A percentile compares a stretch with the other conserved stretches of the same genome.
These are phyloP conservation scores for Hesperia comma DNA, from an alignment of 2,888 invertebrate genomes.

Conservation along the genomic window DNA sequence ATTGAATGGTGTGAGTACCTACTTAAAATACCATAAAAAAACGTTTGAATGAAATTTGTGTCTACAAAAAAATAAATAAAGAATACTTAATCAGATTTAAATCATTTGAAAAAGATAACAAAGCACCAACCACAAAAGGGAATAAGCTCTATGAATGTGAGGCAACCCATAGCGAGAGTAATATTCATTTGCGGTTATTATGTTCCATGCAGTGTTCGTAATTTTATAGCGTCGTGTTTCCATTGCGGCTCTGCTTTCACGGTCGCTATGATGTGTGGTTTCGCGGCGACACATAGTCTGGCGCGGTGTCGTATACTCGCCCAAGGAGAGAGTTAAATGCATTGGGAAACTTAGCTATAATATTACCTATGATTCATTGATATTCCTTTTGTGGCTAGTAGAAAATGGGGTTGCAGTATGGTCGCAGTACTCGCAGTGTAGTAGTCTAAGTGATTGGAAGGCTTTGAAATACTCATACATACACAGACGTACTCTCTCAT, in stretches of 20 bases:
- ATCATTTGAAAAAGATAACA: no score
- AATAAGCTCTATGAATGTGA: no score
- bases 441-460: no score
- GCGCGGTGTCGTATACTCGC: not conserved
- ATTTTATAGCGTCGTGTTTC: slow-evolving; percentile 34
- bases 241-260: slow-evolving; percentile 4
- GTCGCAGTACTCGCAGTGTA: no score
- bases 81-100: no score
- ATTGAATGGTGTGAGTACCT: no score
- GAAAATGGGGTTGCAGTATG: not conserved
- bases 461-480: no score
- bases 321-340: not conserved
- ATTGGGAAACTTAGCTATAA: not conserved
- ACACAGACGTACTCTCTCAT: no score
- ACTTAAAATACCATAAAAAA: no score
- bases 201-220: slow-evolving; percentile 1
- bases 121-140: no score
- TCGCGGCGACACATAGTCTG: slow-evolving; percentile 5
- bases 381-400: not conserved
- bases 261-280: not conserved
- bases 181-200: slow-evolving; percentile 3
- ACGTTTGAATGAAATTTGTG: no score
- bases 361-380: not conserved
- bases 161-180: not conserved
- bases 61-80: no score